phyloP scores from a whole-genome alignment of 2,888 invertebrate species.

The Patella ulyssiponensis region DNA sequence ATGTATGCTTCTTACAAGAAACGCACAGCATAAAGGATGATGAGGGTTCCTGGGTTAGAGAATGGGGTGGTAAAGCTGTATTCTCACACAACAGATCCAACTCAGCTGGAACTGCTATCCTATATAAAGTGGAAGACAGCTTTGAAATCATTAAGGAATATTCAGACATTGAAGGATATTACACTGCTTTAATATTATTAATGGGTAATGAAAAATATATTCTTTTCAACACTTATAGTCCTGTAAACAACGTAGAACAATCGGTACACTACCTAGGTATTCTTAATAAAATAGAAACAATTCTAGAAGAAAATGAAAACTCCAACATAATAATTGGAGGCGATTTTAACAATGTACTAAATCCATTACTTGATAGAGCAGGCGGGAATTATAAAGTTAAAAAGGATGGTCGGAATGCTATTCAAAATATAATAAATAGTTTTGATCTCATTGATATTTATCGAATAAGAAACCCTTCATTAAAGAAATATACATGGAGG shows the following conservation, averaged over 20 bases:
- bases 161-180: neutral
- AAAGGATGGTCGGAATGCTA: neutral
- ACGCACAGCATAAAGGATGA: neutral
- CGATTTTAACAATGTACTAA: neutral
- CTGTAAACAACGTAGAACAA: neutral
- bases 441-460: neutral
- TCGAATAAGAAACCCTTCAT: neutral
- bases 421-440: neutral
- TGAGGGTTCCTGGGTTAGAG: neutral
- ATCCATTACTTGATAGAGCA: neutral
- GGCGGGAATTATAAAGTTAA: neutral
- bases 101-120: neutral
- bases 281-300: neutral
- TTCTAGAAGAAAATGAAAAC: neutral
- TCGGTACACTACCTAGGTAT: neutral
- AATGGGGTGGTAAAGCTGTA: neutral
- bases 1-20: neutral
- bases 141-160: neutral
- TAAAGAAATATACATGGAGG: neutral
- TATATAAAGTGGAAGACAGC: too few relatives aligned
- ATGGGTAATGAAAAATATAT: neutral
- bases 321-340: neutral
- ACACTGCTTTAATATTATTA: neutral
- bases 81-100: neutral
- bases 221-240: slow-evolving; percentile 1